Conservation (phyloP, 2,113 vertebrate species). For the Sylvicapra grimmia region DNA sequence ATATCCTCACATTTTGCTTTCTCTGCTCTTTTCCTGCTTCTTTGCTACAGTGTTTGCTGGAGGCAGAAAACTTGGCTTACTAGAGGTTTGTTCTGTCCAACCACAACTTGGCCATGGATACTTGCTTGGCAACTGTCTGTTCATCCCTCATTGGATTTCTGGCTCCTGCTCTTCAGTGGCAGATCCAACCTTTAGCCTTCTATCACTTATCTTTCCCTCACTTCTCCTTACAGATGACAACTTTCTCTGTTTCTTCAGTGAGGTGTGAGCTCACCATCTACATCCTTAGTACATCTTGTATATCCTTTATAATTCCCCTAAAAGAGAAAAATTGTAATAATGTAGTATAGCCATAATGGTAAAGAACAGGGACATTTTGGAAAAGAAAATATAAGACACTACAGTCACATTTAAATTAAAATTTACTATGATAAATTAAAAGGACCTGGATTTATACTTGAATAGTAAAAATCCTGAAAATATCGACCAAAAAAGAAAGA, state of each 20-base stretch:
- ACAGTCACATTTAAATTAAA: slow-evolving; percentile 6
- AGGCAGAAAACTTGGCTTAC: slow-evolving; percentile 24
- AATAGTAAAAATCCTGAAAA: background rate
- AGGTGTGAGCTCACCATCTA: background rate
- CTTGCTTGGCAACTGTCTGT: slow-evolving; percentile 34
- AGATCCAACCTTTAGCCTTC: background rate
- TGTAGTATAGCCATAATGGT: background rate
- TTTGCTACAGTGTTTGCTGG: background rate
- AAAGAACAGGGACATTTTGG: background rate
- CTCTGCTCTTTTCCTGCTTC: background rate
- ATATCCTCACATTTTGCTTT: background rate
- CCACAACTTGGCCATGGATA: slow-evolving; percentile 50
- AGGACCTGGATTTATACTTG: background rate
- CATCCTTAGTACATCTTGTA: background rate
- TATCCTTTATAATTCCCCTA: background rate
- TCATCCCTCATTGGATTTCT: slow-evolving; percentile 46
- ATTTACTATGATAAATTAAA: background rate
- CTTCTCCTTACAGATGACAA: background rate
- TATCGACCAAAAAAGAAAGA: background rate
- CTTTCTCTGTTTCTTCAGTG: background rate
- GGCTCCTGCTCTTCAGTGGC: background rate
- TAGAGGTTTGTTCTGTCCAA: slow-evolving; percentile 18
- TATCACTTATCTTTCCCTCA: background rate
- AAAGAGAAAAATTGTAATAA: background rate
- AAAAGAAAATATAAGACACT: background rate